phyloP scores from a whole-genome alignment of 2,888 invertebrate species.

The Drosophila monieri region DNA sequence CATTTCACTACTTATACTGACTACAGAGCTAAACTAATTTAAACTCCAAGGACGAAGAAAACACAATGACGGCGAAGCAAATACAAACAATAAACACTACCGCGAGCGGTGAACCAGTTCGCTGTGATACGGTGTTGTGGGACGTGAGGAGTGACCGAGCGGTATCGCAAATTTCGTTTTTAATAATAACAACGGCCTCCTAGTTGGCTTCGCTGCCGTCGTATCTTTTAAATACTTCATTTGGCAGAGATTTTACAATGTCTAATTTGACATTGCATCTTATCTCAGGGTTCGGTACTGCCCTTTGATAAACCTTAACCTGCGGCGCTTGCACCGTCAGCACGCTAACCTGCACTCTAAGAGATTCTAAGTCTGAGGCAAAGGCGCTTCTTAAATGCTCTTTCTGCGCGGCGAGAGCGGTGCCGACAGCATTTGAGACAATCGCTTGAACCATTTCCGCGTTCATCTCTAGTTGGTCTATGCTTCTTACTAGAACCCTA shows the following conservation, averaged over 20 bases:
- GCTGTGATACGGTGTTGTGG: slow-evolving; percentile 14
- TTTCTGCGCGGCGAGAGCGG: neutral
- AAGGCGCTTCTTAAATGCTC: neutral
- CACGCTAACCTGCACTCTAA: neutral
- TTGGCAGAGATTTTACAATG: too few species aligned
- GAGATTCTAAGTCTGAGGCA: neutral
- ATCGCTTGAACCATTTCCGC: neutral
- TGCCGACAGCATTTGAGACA: neutral
- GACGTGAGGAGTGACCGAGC: neutral
- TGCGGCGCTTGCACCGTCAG: neutral
- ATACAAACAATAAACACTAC: slow-evolving; percentile 52
- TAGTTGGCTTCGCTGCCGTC: too few species aligned
- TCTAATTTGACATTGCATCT: too few species aligned
- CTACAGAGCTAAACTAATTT: slow-evolving; percentile 2
- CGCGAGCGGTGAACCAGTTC: slow-evolving; percentile 57
- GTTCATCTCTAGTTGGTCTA: slow-evolving; percentile 7
- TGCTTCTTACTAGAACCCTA: slow-evolving; percentile 3
- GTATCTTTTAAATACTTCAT: too few species aligned
- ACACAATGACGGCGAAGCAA: slow-evolving; percentile 14
- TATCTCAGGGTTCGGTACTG: too few species aligned
- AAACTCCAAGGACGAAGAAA: slow-evolving; percentile 4
- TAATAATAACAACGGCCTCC: too few species aligned
- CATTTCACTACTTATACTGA: slow-evolving; percentile 1
- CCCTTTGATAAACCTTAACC: too few species aligned
- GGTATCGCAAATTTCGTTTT: too few species aligned